These are phyloP conservation scores for Eupithecia centaureata DNA, from an alignment of 2,888 invertebrate species.

Conservation along the genomic window DNA sequence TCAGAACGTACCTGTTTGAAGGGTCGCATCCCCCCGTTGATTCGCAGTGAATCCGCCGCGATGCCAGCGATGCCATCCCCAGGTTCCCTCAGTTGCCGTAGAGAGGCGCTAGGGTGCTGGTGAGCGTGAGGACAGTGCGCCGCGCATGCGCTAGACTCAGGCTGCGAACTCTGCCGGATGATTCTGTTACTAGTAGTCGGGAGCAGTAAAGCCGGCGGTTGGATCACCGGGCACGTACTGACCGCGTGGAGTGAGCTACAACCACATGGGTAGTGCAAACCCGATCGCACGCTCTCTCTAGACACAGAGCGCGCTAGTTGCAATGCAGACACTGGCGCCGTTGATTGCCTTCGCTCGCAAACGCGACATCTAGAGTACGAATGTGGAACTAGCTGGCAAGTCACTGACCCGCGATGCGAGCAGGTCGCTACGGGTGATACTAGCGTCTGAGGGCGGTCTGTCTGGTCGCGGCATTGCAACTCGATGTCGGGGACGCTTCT, in stretches of 20 bases:
- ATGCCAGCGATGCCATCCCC: slow-evolving; percentile 96
- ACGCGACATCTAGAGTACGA: slow-evolving; percentile 86
- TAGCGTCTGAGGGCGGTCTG: slow-evolving; percentile 81
- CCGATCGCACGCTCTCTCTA: slow-evolving; percentile 90
- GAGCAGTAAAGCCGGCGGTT: slow-evolving; percentile 89
- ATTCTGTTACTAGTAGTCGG: slow-evolving; percentile 90
- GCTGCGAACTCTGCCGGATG: slow-evolving; percentile 94
- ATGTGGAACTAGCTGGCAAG: slow-evolving; percentile 87
- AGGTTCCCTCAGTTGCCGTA: slow-evolving; percentile 92
- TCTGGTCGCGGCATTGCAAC: slow-evolving; percentile 87
- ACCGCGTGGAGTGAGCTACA: slow-evolving; percentile 81
- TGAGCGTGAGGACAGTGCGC: slow-evolving; percentile 86
- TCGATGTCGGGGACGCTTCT: slow-evolving; percentile 93
- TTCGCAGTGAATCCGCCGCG: slow-evolving; percentile 96
- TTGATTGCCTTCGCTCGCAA: slow-evolving; percentile 92
- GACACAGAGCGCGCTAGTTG: slow-evolving; percentile 94
- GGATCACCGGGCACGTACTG: slow-evolving; percentile 87
- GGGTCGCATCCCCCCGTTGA: slow-evolving; percentile 98
- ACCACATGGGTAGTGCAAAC: slow-evolving; percentile 86
- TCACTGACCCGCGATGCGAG: slow-evolving; percentile 86
- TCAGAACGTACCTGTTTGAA: slow-evolving; percentile 93
- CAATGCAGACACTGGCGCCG: slow-evolving; percentile 89
- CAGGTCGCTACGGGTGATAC: slow-evolving; percentile 84
- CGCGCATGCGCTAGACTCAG: slow-evolving; percentile 88
- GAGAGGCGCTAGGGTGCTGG: slow-evolving; percentile 91